phyloP scores from a whole-genome alignment of 1,140 invertebrate species.

The Ectropis grisescens region DNA sequence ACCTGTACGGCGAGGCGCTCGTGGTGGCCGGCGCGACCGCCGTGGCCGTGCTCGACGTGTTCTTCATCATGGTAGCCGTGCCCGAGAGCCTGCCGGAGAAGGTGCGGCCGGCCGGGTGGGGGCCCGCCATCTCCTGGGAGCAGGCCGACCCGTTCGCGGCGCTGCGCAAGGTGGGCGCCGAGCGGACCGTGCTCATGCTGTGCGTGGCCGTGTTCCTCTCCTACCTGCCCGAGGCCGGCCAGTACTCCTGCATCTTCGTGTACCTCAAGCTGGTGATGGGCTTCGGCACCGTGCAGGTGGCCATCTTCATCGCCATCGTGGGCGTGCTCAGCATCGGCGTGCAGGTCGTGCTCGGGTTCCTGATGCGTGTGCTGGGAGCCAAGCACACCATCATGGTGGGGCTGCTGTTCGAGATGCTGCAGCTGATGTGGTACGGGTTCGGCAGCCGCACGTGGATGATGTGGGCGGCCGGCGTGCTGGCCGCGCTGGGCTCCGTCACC shows the following conservation, averaged over 20 bases:
- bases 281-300: slow-evolving; percentile 95
- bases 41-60: slow-evolving; percentile 95
- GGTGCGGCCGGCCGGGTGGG: slow-evolving; percentile 82
- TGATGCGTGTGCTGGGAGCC: slow-evolving; percentile 89
- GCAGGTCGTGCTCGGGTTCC: slow-evolving; percentile 90
- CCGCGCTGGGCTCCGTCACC: slow-evolving; percentile 94
- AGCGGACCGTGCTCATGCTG: slow-evolving; percentile 95
- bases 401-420: slow-evolving; percentile 95
- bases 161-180: slow-evolving; percentile 93
- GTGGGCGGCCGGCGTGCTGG: slow-evolving; percentile 97
- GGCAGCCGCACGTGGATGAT: slow-evolving; percentile 87
- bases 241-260: slow-evolving; percentile 99
- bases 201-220: slow-evolving; percentile 98
- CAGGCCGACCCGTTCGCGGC: slow-evolving; percentile 98
- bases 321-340: slow-evolving; percentile 96
- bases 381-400: slow-evolving; percentile 99
- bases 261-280: slow-evolving; percentile 98
- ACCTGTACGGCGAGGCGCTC: slow-evolving; percentile 90
- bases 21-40: slow-evolving; percentile 97
- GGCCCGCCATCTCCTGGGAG: slow-evolving; percentile 92
- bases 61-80: slow-evolving; percentile 98
- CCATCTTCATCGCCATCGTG: slow-evolving; percentile 97
- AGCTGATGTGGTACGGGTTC: slow-evolving; percentile 97
- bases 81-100: slow-evolving; percentile 98
- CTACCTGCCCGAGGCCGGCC: slow-evolving; percentile 97